A percentile compares a stretch with the other conserved stretches of the same genome.
Conservation (phyloP, 2,113 vertebrate genomes). For the Eublepharis macularius region DNA sequence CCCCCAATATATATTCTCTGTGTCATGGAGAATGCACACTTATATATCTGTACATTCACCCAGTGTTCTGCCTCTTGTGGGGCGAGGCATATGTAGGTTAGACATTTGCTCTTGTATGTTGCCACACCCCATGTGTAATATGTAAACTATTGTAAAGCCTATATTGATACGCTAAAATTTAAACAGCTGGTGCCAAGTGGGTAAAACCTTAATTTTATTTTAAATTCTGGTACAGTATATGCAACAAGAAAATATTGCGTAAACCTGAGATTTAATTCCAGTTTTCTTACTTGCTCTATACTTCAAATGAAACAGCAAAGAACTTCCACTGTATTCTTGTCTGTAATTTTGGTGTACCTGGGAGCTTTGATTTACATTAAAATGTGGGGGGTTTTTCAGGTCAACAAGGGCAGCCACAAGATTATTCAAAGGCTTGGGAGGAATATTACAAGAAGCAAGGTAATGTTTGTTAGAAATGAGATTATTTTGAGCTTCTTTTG, state of each 20-base stretch:
- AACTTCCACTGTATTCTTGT: conserved; percentile 9
- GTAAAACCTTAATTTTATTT: not conserved
- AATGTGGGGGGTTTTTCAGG: conserved; percentile 64
- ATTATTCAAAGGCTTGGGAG: conserved; percentile 85
- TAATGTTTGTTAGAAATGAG: conserved; percentile 50
- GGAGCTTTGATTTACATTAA: conserved; percentile 56
- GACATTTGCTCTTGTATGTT: no score
- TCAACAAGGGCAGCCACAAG: conserved; percentile 81
- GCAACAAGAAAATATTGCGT: not conserved
- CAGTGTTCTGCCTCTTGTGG: no score
- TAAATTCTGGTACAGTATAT: not conserved
- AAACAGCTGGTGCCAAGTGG: not conserved
- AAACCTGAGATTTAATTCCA: not conserved
- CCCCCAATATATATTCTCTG: no score
- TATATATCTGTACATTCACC: no score
- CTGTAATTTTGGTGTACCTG: conserved; percentile 9
- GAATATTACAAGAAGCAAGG: conserved; percentile 87
- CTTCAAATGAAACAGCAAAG: conserved; percentile 7
- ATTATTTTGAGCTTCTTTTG: conserved; percentile 29
- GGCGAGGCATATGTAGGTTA: no score
- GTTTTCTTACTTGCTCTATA: conserved; percentile 22
- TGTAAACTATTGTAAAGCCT: no score
- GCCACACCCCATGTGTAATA: no score
- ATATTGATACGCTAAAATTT: not conserved
- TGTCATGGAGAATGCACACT: not conserved